These are phyloP conservation scores for Rhombomys opimus DNA, from an alignment of 2,113 vertebrate genomes.

Conservation along the genomic window DNA sequence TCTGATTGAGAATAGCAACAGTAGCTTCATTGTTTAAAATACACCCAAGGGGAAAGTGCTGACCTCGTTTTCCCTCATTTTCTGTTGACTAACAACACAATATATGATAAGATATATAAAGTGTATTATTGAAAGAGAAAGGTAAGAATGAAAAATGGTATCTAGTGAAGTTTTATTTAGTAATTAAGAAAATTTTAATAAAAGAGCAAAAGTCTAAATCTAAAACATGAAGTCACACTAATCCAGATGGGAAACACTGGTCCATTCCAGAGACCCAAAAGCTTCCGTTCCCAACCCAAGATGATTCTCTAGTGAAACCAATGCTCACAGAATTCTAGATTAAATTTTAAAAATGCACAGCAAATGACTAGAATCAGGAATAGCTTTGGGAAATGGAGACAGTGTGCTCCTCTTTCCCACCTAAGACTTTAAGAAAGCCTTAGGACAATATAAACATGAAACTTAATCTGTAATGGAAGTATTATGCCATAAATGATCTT, in stretches of 20 bases:
- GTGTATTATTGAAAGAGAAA: background rate
- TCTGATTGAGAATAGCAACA: background rate
- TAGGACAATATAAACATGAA: background rate
- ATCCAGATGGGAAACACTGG: background rate
- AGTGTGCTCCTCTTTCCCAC: conserved; percentile 11
- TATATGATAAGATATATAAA: conserved; percentile 1
- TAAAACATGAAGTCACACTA: conserved; percentile 3
- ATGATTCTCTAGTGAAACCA: background rate
- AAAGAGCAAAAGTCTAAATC: background rate
- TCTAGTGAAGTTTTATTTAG: background rate
- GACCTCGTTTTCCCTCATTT: background rate
- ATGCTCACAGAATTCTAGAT: background rate
- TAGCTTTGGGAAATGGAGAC: background rate
- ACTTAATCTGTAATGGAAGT: background rate
- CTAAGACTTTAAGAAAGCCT: conserved; percentile 9
- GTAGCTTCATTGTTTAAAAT: background rate
- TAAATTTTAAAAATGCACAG: background rate
- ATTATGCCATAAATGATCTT: conserved; percentile 29
- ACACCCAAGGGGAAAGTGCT: background rate
- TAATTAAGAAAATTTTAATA: background rate
- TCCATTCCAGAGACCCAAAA: background rate
- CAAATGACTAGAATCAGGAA: background rate
- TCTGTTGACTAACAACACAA: background rate
- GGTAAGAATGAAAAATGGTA: background rate
- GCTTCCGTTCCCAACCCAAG: background rate